These are phyloP conservation scores for Camponotus floridanus DNA, from an alignment of 1,140 invertebrate species.

Conservation along the genomic window DNA sequence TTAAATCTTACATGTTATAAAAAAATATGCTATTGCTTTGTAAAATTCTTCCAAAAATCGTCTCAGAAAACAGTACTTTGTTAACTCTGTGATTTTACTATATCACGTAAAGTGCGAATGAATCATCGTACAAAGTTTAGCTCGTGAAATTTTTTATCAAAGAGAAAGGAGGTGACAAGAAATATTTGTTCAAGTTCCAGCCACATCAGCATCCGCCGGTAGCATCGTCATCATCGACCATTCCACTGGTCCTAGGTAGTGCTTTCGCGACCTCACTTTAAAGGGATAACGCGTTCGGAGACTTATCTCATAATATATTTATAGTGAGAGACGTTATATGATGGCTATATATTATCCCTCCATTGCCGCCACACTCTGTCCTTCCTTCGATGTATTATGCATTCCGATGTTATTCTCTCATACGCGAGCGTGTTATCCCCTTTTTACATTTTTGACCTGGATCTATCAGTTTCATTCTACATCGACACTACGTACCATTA, in stretches of 20 bases:
- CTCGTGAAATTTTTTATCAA: conserved; percentile 1
- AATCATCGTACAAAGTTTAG: conserved; percentile 38
- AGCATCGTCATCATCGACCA: conserved; percentile 57
- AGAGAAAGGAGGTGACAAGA: conserved; percentile 2
- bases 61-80: background rate
- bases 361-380: conserved; percentile 40
- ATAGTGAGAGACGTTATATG: conserved; percentile 63
- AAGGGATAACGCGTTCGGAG: conserved; percentile 71
- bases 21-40: background rate
- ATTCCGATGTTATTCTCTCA: conserved; percentile 66
- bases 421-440: conserved; percentile 45
- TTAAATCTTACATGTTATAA: background rate
- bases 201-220: conserved; percentile 32
- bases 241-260: conserved; percentile 16
- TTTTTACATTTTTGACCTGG: conserved; percentile 67
- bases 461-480: conserved; percentile 53
- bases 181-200: conserved; percentile 60
- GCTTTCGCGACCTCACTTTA: conserved; percentile 61
- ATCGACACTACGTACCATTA: conserved; percentile 3
- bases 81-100: background rate
- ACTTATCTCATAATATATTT: conserved; percentile 77
- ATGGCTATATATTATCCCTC: conserved; percentile 69
- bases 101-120: background rate
- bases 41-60: background rate
- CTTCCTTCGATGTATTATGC: conserved; percentile 68